A percentile compares a stretch with the other conserved stretches of the same genome.
These are phyloP conservation scores for Eonycteris spelaea DNA, from an alignment of 2,113 vertebrate species.

Conservation along the genomic window DNA sequence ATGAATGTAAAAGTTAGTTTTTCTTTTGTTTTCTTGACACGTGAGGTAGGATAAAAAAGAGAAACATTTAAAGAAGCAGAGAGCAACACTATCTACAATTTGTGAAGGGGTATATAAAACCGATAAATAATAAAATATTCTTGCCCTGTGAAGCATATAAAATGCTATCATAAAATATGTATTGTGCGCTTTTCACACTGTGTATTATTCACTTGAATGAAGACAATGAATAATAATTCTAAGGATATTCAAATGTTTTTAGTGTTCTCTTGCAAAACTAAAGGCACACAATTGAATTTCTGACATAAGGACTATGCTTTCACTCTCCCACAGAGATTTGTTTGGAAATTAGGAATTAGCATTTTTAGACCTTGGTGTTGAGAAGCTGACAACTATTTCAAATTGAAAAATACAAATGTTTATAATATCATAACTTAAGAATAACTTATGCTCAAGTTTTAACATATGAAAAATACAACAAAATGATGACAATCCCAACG, in stretches of 20 bases:
- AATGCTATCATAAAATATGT: neutral
- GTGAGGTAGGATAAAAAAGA: neutral
- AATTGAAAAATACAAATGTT: neutral
- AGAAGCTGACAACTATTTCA: neutral
- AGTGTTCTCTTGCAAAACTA: neutral
- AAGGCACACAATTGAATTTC: neutral
- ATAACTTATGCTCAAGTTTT: neutral
- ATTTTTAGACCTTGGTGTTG: neutral
- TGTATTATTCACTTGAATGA: conserved; percentile 14
- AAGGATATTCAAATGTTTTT: conserved; percentile 13
- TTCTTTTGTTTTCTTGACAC: neutral
- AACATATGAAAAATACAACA: neutral
- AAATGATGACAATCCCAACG: neutral
- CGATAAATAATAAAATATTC: neutral
- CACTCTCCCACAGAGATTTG: neutral
- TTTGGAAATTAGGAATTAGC: neutral
- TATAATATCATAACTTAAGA: neutral
- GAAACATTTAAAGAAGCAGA: neutral
- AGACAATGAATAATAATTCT: conserved; percentile 5
- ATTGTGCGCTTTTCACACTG: neutral
- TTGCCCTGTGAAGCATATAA: conserved; percentile 1
- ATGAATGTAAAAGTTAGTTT: neutral
- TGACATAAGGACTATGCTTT: neutral
- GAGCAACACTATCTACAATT: neutral
- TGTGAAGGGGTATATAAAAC: neutral